Percentiles rank a stretch among this genome's conserved stretches.
phyloP scores from a whole-genome alignment of 2,888 invertebrate genomes.

The Megalurothrips usitatus region DNA sequence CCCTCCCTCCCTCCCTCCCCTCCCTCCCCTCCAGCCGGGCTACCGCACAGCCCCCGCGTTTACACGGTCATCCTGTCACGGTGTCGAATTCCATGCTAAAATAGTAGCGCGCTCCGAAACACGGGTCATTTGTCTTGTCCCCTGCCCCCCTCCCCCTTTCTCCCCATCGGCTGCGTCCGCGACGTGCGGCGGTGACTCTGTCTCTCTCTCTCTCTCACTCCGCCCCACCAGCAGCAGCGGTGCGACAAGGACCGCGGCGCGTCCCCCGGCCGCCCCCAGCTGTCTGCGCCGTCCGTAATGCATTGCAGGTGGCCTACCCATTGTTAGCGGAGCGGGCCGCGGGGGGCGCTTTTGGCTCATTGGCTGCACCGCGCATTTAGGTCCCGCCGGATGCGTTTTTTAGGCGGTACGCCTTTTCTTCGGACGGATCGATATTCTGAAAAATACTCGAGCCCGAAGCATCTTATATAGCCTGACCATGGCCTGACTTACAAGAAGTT shows the following conservation, averaged over 20 bases:
- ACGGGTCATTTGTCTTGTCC: slow-evolving; percentile 20
- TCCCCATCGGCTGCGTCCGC: background rate
- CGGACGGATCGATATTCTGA: too few relatives aligned
- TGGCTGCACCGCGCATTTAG: background rate
- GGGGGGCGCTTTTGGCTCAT: background rate
- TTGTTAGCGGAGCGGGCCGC: background rate
- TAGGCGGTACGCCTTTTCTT: too few relatives aligned
- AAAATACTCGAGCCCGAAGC: too few relatives aligned
- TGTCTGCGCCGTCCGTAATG: background rate
- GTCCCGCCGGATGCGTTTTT: background rate
- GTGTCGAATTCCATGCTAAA: slow-evolving; percentile 22
- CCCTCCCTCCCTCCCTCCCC: background rate
- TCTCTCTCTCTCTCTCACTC: background rate
- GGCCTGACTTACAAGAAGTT: too few relatives aligned
- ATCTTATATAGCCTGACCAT: too few relatives aligned
- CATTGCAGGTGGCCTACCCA: background rate
- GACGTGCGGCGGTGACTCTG: background rate
- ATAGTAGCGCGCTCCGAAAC: slow-evolving; percentile 22
- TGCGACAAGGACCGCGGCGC: too few relatives aligned
- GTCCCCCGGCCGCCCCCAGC: too few relatives aligned
- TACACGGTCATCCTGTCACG: slow-evolving; percentile 7
- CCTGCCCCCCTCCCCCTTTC: background rate
- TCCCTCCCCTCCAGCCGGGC: background rate
- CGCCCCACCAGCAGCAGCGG: background rate
- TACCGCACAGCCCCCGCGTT: background rate